A percentile compares a stretch with the other conserved stretches of the same genome.
phyloP scores from a whole-genome alignment of 2,113 vertebrate genomes.

The Dipodomys merriami region DNA sequence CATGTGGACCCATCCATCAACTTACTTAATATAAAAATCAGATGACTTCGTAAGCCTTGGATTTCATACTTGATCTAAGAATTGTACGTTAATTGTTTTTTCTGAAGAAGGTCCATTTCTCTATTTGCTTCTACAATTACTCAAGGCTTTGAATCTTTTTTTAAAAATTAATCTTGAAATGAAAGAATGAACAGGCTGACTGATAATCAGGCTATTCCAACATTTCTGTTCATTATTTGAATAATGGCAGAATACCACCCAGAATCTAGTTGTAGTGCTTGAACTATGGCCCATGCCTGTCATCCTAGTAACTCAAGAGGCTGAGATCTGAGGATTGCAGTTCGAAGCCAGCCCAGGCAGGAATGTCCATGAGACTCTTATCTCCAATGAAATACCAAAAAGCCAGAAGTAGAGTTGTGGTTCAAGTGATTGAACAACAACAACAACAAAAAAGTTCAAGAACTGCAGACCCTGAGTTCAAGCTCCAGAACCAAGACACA shows the following conservation, averaged over 20 bases:
- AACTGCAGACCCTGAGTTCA: too few species aligned
- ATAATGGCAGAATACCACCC: neutral
- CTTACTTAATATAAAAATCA: neutral
- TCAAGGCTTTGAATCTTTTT: neutral
- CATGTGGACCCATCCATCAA: neutral
- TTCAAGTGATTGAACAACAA: too few species aligned
- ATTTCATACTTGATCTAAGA: slow-evolving; percentile 21
- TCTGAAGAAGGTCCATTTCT: neutral
- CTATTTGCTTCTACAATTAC: slow-evolving; percentile 34
- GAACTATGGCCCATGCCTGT: too few species aligned
- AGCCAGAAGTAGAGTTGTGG: too few species aligned
- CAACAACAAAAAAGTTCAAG: too few species aligned
- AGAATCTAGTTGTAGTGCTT: neutral
- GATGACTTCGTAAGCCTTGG: neutral
- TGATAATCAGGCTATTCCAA: neutral
- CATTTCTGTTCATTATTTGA: neutral
- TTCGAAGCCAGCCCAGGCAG: too few species aligned
- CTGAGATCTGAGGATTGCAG: too few species aligned
- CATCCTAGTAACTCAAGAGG: too few species aligned
- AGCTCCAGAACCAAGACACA: too few species aligned
- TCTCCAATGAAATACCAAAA: too few species aligned
- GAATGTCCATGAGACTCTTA: too few species aligned
- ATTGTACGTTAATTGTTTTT: neutral
- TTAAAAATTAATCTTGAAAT: slow-evolving; percentile 1
- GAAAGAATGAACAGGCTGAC: neutral